Base-by-base conservation (phyloP, 1,140 invertebrate genomes). In the Hydropsyche tenuis region DNA sequence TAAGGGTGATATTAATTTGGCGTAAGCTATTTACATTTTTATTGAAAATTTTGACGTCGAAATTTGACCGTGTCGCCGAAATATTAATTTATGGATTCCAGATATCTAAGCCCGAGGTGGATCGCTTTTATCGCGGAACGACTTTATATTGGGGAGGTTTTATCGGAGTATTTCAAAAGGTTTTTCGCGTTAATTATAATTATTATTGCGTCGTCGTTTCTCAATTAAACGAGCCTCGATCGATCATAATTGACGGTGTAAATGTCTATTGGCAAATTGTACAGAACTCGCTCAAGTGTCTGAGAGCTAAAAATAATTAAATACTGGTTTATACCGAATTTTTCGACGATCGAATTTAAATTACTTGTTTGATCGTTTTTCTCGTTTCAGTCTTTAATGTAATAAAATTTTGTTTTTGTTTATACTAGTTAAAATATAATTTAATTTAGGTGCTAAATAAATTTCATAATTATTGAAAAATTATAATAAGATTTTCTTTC, bases 81-180 rank as follows among this genome's bases (percentile, higher is more conserved):
- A 18, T 18, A 53, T 53, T 53, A 53, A 53, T 53, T 53, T 53
- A 53, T 53, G 48, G 48, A 53, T 53, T 53, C 48, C 48, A 20
- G n/a, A 53, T 18, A 53, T 53, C 48, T 20, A 53, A 53, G 16
- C 48, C 16, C 7, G 48, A 53, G 48, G 20, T 20, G 48, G 16
- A 48, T 14, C 48, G n/a, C 20, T 53, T 37, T 37, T 37, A 37
- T 53, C 16, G 16, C 20, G 48, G 18, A 53, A 53, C 30, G 48
- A 16, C 48, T 53, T 53, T 53, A 9, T 37, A 37, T 37, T 9
- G 30, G 9, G 30, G 30, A 20, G 20, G 18, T 53, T 53, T 53
- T 20, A 53, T 53, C 48, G 48, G 48, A 16, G 20, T 53, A 53
- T 53, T 53, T 53, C 48, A 53, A 53, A 37, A 53, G 48, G 48